Conservation (phyloP, 1,140 invertebrate genomes). For the Camponotus floridanus region DNA sequence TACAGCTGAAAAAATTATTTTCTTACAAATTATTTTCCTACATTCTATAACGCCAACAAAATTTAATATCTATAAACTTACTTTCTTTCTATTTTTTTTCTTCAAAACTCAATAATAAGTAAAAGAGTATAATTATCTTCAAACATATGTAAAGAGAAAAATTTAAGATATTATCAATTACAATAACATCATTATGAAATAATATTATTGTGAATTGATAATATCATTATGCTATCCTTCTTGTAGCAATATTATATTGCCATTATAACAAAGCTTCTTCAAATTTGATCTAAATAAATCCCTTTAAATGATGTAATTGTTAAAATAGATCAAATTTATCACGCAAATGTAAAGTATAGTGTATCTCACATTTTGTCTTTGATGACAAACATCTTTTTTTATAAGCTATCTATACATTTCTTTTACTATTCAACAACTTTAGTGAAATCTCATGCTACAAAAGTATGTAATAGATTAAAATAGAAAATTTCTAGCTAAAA, state of each 20-base stretch:
- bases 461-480: constrained; percentile 8
- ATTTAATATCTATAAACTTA: background rate
- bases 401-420: background rate
- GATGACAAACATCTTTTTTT: background rate
- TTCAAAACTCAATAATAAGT: constrained; percentile 1
- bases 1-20: background rate
- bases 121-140: background rate
- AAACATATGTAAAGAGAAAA: background rate
- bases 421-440: background rate
- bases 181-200: background rate
- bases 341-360: background rate
- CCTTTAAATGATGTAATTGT: background rate
- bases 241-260: background rate
- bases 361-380: constrained; percentile 4
- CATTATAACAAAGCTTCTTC: background rate
- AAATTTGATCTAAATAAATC: constrained; percentile 3
- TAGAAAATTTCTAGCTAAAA: constrained; percentile 4
- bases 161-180: background rate
- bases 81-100: background rate
- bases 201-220: background rate
- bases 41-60: background rate
- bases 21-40: background rate
- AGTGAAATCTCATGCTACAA: background rate
- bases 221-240: background rate
- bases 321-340: background rate